Evolutionary conservation across 2,888 invertebrate genomes (phyloP), one percentile per base, ranked within the genome.

Genomic region (Taphrorychus bicolor): DNA sequence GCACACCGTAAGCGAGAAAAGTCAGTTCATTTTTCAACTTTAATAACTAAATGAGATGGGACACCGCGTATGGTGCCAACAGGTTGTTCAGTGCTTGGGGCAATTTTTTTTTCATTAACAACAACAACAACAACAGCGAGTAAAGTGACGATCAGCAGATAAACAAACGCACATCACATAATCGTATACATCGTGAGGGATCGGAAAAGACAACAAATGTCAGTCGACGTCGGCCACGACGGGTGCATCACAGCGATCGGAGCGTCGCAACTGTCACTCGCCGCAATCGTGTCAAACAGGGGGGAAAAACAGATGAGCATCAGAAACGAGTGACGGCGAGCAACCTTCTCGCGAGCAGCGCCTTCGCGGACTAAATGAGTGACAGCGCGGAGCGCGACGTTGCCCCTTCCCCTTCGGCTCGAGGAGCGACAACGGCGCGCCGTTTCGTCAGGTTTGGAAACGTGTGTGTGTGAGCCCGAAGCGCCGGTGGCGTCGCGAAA

Each of bases 341-440:
- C 79, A 76, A 79, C 80, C 80, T 79, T 74, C 78, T 73, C 75
- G 73, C 73, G 71, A 71, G 78, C 79, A 77, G 75, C 78, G 78
- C 78, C 81, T 80, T 79, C 79, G 81, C 78, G 81, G 80, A 82
- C 82, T 82, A 81, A 82, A 78, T 82, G 83, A 82, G 79, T 82
- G 82, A 82, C 82, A 82, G 80, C 77, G 76, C 75, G 75, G 77
- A 78, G 76, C 78, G 76, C 80, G 78, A 76, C 75, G 77, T 78
- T 78, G 74, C 80, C 79, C 80, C 80, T 78, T 76, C 79, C 75
- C 16, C 57, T 57, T 16, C 78, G 76, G 21, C 5, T 71, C 78
- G 65, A 65, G 54, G 59, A 65, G 53, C 58, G 65, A 65, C 65
- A 65, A 65, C 66, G 76, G 75, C 76, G 80, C 80, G 79, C 78